These are phyloP conservation scores for Adrianichthys oophorus DNA, from an alignment of 2,797 vertebrate species.

Conservation along the genomic window DNA sequence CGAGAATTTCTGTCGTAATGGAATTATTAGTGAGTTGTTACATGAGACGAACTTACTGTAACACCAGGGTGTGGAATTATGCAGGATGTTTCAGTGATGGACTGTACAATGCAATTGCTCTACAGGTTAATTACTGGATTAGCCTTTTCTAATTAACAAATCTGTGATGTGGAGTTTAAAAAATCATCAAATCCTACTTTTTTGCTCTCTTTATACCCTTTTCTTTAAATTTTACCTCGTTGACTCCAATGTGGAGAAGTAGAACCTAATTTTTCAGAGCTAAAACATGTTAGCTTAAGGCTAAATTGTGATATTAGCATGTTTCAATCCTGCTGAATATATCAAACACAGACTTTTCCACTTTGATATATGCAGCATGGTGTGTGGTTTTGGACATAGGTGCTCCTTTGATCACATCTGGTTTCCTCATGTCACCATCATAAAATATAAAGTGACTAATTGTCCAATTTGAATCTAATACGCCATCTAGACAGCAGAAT, in stretches of 20 bases:
- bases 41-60: constrained; percentile 47
- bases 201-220: constrained; percentile 5
- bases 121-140: constrained; percentile 73
- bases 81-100: constrained; percentile 49
- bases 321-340: constrained; percentile 63
- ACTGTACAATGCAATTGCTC: constrained; percentile 57
- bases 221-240: constrained; percentile 25
- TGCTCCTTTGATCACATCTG: constrained; percentile 64
- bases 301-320: constrained; percentile 62
- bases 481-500: too few species aligned
- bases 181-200: constrained; percentile 61
- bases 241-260: constrained; percentile 19
- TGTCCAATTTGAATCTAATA: background rate
- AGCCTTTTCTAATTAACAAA: constrained; percentile 74
- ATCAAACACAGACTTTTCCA: constrained; percentile 48
- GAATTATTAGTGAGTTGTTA: constrained; percentile 75
- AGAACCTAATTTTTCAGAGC: constrained; percentile 49
- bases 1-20: constrained; percentile 73
- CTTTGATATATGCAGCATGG: constrained; percentile 67
- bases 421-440: constrained; percentile 39
- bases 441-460: constrained; percentile 35
- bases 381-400: constrained; percentile 69
- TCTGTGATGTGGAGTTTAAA: constrained; percentile 60
- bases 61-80: constrained; percentile 55
- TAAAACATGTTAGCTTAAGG: constrained; percentile 61